These are phyloP conservation scores for Trogon surrucura DNA, from an alignment of 2,113 vertebrate genomes.

Conservation along the genomic window DNA sequence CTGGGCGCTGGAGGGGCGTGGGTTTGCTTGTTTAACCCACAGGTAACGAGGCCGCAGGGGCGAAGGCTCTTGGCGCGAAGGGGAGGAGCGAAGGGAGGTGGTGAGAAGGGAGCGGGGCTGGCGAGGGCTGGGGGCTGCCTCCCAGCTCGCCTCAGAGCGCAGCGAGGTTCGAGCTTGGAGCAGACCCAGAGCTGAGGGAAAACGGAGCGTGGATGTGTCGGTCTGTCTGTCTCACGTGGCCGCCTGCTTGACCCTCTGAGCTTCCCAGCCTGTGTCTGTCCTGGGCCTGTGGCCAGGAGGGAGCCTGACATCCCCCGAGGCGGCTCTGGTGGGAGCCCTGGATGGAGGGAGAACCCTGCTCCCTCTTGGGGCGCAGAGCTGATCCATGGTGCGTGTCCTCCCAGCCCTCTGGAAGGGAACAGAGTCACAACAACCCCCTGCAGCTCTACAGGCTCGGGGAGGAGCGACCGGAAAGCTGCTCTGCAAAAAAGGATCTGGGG, in stretches of 20 bases:
- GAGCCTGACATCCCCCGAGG: not conserved
- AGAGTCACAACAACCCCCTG: too few relatives aligned
- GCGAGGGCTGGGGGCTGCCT: not conserved
- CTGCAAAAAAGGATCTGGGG: too few relatives aligned
- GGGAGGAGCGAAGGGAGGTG: not conserved
- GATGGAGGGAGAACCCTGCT: accelerated
- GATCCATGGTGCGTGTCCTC: accelerated
- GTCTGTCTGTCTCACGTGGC: accelerated
- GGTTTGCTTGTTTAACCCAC: not conserved
- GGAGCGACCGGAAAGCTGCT: too few relatives aligned
- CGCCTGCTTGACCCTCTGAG: not conserved
- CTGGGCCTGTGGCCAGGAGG: not conserved
- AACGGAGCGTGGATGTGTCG: accelerated
- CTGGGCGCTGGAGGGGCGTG: not conserved
- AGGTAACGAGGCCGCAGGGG: accelerated
- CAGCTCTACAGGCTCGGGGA: too few relatives aligned
- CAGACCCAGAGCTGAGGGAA: not conserved
- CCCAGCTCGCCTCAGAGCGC: accelerated
- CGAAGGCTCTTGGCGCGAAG: not conserved
- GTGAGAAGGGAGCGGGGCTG: not conserved
- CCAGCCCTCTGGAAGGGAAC: not conserved
- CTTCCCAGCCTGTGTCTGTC: not conserved
- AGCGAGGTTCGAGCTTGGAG: not conserved
- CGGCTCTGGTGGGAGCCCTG: not conserved
- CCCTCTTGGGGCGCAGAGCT: accelerated